Base-by-base conservation (phyloP, 2,888 invertebrate genomes). In the Andrena dorsata region DNA sequence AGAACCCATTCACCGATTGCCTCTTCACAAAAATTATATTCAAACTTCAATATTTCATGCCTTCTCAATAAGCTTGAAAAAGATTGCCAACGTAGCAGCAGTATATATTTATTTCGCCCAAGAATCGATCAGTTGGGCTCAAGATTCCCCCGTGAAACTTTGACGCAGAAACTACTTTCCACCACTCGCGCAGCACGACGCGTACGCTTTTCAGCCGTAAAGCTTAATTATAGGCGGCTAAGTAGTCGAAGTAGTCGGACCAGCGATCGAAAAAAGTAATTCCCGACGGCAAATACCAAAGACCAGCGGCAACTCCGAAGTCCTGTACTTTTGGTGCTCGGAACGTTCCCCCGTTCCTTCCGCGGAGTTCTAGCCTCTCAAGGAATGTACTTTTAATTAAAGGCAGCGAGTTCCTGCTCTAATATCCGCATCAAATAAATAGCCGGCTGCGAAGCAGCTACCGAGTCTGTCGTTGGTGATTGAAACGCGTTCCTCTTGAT, bases 341-440 rank as follows among this genome's bases (percentile, higher is more conserved):
- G 63, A 61, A 81, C 47, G 61, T 65, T 80, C 26, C 10, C 47
- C 41, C 41, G 61, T 49, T 41, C 23, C 23, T 20, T 56, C 23
- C 10, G 23, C 26, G 47, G 32, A 63, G 56, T 71, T 61, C 63
- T 41, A 49, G 69, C 20, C 66, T 60, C 49, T 81, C 56, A 58
- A 53, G 76, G 70, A 72, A 82, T 63, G 63, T 70, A 82, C 82
- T 70, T 82, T 82, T 82, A 82, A 82, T 82, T 82, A 82, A 82
- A 82, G 51, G 20, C 26, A 51, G 3, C 61, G 23, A 64, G 41
- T 56, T 28, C 64, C 23, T 13, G 20, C 64, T 30, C 28, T 69
- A 60, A 73, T 56, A 66, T 76, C 69, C 32, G 30, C 41, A 6
- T 41, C 76, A 65, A 76, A 76, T 76, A 83, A 82, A 82, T 60